A percentile compares a stretch with the other conserved stretches of the same genome.
These are phyloP conservation scores for Holothuria leucospilota DNA, from an alignment of 53 echinoderm and acorn worm species.

Conservation along the genomic window DNA sequence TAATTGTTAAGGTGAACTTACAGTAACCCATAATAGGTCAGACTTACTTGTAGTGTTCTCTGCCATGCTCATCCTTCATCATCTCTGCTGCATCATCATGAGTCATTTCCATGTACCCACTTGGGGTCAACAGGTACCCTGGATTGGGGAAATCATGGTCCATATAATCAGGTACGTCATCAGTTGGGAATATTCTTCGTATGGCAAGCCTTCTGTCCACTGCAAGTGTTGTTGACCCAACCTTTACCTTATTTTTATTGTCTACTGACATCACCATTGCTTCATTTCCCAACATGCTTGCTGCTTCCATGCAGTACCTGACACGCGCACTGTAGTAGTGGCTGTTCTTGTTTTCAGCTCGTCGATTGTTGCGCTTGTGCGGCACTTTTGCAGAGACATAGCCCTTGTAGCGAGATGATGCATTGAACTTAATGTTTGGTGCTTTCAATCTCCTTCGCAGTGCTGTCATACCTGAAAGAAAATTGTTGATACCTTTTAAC, in stretches of 20 bases:
- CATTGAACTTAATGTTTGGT: constrained; percentile 1
- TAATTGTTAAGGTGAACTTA: too few species aligned
- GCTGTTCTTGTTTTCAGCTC: constrained; percentile 50
- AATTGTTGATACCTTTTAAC: too few species aligned
- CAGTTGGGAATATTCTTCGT: constrained; percentile 51
- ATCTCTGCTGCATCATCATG: constrained; percentile 1
- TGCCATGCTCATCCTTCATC: constrained; percentile 31
- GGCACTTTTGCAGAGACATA: constrained; percentile 52
- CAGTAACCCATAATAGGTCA: background rate
- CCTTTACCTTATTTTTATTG: constrained; percentile 73
- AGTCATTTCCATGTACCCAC: constrained; percentile 65
- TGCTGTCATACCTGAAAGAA: constrained; percentile 10
- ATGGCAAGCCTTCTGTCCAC: constrained; percentile 56
- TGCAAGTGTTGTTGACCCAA: constrained; percentile 51
- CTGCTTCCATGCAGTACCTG: constrained; percentile 46
- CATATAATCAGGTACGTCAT: constrained; percentile 51
- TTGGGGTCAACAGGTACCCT: constrained; percentile 69
- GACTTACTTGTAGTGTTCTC: constrained; percentile 26
- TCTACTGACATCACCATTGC: constrained; percentile 53
- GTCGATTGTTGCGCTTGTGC: constrained; percentile 34
- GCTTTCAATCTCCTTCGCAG: constrained; percentile 9
- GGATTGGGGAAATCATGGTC: constrained; percentile 81
- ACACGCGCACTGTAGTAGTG: constrained; percentile 73
- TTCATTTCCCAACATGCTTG: constrained; percentile 12
- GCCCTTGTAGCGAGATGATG: constrained; percentile 41